These are phyloP conservation scores for Whitmania pigra DNA, from an alignment of 1,140 invertebrate genomes.

Conservation along the genomic window DNA sequence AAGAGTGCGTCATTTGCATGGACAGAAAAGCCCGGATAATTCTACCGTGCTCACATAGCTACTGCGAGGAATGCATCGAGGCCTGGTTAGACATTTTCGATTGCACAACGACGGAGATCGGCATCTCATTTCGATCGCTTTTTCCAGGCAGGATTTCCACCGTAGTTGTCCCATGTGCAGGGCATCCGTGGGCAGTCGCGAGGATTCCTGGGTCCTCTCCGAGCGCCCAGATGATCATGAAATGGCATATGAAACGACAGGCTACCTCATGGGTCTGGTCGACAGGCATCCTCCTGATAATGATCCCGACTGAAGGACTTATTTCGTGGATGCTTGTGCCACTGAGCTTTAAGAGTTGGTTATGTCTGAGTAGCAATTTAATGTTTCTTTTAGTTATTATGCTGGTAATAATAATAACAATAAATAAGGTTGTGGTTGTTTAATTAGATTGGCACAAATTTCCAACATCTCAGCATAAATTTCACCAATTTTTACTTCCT, in stretches of 20 bases:
- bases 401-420: too few relatives aligned
- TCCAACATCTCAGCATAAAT: too few relatives aligned
- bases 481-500: too few relatives aligned
- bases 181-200: slow-evolving; percentile 49
- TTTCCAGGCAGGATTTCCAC: slow-evolving; percentile 33
- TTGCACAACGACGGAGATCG: not conserved
- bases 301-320: not conserved
- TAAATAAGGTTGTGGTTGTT: too few relatives aligned
- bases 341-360: too few relatives aligned
- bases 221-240: slow-evolving; percentile 52
- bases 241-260: slow-evolving; percentile 50
- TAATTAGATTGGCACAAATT: too few relatives aligned
- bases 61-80: slow-evolving; percentile 56
- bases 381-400: too few relatives aligned
- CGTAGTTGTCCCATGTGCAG: slow-evolving; percentile 58
- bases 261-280: slow-evolving; percentile 42
- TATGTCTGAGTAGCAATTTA: too few relatives aligned
- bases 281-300: slow-evolving; percentile 25
- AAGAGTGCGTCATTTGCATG: slow-evolving; percentile 59
- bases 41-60: slow-evolving; percentile 55
- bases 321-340: too few relatives aligned
- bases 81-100: slow-evolving; percentile 47
- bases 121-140: not conserved
- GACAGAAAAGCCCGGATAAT: slow-evolving; percentile 54
- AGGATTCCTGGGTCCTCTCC: slow-evolving; percentile 55